Evolutionary conservation across 2,113 vertebrate species (phyloP).

Genomic region (Cheirogaleus medius): DNA sequence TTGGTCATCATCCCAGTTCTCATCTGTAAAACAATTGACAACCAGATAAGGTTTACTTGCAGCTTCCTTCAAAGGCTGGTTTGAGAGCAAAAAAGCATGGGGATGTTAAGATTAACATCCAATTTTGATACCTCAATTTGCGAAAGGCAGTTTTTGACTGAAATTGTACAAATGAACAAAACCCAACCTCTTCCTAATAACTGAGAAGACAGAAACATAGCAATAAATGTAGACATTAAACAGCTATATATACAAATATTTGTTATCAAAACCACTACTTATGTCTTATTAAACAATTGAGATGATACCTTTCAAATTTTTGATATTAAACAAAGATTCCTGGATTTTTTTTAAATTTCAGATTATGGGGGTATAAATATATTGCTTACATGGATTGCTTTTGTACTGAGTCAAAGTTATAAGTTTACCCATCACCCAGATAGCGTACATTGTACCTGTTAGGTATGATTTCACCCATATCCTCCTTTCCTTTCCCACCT

Average conservation of each 20-base stretch:
- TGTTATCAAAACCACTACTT: neutral
- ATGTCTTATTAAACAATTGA: neutral
- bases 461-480: no score
- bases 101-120: neutral
- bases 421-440: no score
- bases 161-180: neutral
- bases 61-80: slow-evolving; percentile 42
- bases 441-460: no score
- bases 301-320: neutral
- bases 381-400: no score
- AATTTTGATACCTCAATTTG: neutral
- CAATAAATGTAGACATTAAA: neutral
- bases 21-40: slow-evolving; percentile 87
- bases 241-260: neutral
- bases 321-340: neutral
- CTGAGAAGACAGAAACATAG: neutral
- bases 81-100: neutral
- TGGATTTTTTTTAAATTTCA: neutral
- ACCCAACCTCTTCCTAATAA: neutral
- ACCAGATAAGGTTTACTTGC: slow-evolving; percentile 67
- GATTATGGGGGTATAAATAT: no score
- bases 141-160: neutral
- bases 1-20: slow-evolving; percentile 94
- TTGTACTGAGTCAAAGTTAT: no score
- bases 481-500: no score